Evolutionary conservation across 1,140 invertebrate genomes (phyloP).

Genomic region (Pogonomyrmex californicus): DNA sequence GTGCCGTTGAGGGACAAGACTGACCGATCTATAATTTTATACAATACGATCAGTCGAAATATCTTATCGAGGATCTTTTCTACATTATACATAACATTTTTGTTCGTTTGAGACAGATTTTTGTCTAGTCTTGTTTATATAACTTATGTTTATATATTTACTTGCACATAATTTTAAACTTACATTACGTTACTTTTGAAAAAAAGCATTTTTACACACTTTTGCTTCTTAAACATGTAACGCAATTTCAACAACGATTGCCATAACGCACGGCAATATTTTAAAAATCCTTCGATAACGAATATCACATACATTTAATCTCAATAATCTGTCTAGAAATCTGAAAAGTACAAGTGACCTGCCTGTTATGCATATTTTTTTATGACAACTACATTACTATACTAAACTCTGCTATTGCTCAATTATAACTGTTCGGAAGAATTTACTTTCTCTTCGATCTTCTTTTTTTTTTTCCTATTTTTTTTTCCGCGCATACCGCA

Average conservation of each 20-base stretch:
- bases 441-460: conserved; percentile 50
- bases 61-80: too few species aligned
- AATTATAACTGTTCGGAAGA: conserved; percentile 3
- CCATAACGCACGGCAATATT: neutral
- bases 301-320: conserved; percentile 3
- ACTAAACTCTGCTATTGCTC: neutral
- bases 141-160: neutral
- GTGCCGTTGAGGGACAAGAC: neutral
- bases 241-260: neutral
- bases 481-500: too few species aligned
- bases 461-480: neutral
- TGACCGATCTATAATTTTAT: neutral
- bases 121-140: too few species aligned
- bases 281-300: neutral
- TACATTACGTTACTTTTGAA: neutral
- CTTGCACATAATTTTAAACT: neutral
- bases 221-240: neutral
- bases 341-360: neutral
- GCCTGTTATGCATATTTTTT: neutral
- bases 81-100: too few species aligned
- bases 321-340: conserved; percentile 37
- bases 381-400: neutral
- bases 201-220: neutral
- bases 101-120: too few species aligned
- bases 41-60: neutral